Evolutionary conservation across 2,113 vertebrate genomes (phyloP), one percentile per base, ranked within the genome.

Genomic region (Falcunculus frontatus): DNA sequence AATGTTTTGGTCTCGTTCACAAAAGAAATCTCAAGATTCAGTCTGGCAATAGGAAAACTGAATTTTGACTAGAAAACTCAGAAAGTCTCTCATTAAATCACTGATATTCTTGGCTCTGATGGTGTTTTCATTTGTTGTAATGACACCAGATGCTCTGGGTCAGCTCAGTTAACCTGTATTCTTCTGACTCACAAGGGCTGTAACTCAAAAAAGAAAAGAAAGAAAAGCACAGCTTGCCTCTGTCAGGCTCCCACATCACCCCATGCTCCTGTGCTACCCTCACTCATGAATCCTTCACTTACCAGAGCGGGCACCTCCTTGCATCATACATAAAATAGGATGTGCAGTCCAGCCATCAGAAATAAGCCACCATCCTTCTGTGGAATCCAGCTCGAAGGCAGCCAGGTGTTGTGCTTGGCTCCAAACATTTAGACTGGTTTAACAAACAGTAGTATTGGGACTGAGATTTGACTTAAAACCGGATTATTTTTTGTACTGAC

Each of bases 251-350:
- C 33, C 73, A 60, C 26, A 27, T 21, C n/a, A 65, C 33, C 70
- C 35, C 46, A 10, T 13, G 33, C 55, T 81, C 26, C 60, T 5
- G 2, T 35, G 62, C 32, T 23, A 8, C 35, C 3, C 17, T 73
- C 32, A 10, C 11, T 46, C 46, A 16, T 55, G 79, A 60, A 60
- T 44, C 8, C 41, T 62, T 20, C 41, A 30, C 21, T 42, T 39
- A 13, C 33, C 41, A 47, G 41, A 64, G n/a, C 7, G 18, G n/a
- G 37, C 25, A 49, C 1, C 17, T 65, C 22, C 16, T 63, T 55
- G 29, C 27, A 19, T 33, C 46, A 6, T 3, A 11, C 0, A 0
- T 16, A 35, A 70, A 55, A 8, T 1, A 46, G 32, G 30, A n/a
- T 32, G 30, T 32, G 35, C 53, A 49, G 35, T 25, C 32, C 39